Evolutionary conservation across 2,113 vertebrate genomes (phyloP).

Genomic region (Eudyptes chrysolophus): DNA sequence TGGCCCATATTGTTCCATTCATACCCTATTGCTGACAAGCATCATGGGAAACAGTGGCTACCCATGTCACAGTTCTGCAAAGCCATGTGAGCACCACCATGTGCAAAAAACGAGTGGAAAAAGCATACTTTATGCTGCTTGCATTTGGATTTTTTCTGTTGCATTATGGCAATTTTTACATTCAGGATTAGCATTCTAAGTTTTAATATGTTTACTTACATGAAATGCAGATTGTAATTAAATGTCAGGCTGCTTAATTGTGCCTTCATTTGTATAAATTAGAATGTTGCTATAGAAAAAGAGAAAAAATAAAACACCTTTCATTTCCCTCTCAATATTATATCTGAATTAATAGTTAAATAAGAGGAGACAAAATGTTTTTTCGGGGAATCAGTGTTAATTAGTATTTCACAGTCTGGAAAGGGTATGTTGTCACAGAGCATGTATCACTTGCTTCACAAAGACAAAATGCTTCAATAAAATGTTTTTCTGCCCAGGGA

Average conservation of each 20-base stretch:
- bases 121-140: not conserved
- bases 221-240: slow-evolving; percentile 73
- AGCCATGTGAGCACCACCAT: not conserved
- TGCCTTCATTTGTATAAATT: slow-evolving; percentile 75
- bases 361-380: not conserved
- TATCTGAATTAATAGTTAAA: slow-evolving; percentile 71
- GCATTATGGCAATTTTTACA: slow-evolving; percentile 40
- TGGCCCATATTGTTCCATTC: not conserved
- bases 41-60: not conserved
- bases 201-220: slow-evolving; percentile 76
- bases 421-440: not conserved
- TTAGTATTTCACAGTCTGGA: slow-evolving; percentile 62
- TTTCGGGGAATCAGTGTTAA: slow-evolving; percentile 62
- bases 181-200: slow-evolving; percentile 44
- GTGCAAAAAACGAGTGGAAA: not conserved
- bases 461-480: slow-evolving; percentile 45
- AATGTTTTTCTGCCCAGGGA: not conserved
- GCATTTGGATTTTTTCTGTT: not conserved
- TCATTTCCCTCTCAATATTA: slow-evolving; percentile 64
- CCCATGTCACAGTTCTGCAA: not conserved
- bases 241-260: slow-evolving; percentile 76
- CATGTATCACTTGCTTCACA: not conserved
- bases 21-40: not conserved
- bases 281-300: slow-evolving; percentile 63
- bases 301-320: slow-evolving; percentile 56